These are phyloP conservation scores for Zaprionus lineosus DNA, from an alignment of 2,888 invertebrate species.

Conservation along the genomic window DNA sequence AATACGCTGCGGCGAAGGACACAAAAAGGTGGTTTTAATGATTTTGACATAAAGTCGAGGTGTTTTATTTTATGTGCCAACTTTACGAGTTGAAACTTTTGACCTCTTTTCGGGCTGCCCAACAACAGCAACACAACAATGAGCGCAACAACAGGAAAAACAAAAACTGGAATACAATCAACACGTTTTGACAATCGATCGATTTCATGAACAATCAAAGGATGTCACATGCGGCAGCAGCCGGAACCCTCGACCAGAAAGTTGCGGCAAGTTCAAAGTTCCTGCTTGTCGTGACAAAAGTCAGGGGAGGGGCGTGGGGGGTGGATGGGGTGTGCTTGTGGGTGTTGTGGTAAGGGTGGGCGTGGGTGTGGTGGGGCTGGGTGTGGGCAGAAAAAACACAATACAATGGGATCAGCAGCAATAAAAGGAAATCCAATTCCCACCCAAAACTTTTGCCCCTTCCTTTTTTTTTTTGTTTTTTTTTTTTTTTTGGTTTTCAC, in stretches of 20 bases:
- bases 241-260: slow-evolving; percentile 49
- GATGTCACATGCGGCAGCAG: slow-evolving; percentile 68
- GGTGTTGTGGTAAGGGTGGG: no score
- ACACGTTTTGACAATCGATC: slow-evolving; percentile 75
- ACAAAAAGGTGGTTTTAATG: slow-evolving; percentile 56
- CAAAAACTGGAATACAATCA: slow-evolving; percentile 62
- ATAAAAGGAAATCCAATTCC: slow-evolving; percentile 66
- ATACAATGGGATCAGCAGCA: slow-evolving; percentile 35
- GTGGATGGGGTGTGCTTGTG: no score
- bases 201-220: slow-evolving; percentile 77
- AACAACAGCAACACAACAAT: slow-evolving; percentile 1
- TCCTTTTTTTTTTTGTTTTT: background rate
- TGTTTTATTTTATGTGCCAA: slow-evolving; percentile 64
- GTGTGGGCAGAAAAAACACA: slow-evolving; percentile 21
- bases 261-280: slow-evolving; percentile 75
- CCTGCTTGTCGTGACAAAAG: no score
- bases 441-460: slow-evolving; percentile 6
- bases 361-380: no score
- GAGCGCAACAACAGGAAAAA: background rate
- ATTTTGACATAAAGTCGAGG: slow-evolving; percentile 48
- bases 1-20: slow-evolving; percentile 44
- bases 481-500: background rate
- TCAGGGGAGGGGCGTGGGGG: slow-evolving; percentile 11
- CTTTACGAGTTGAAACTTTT: slow-evolving; percentile 72
- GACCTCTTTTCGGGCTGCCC: slow-evolving; percentile 52